A percentile compares a stretch with the other conserved stretches of the same genome.
These are phyloP conservation scores for Cassiopea andromeda DNA, from an alignment of 30 jellyfish, hydroid and myxozoan genomes.

Conservation along the genomic window DNA sequence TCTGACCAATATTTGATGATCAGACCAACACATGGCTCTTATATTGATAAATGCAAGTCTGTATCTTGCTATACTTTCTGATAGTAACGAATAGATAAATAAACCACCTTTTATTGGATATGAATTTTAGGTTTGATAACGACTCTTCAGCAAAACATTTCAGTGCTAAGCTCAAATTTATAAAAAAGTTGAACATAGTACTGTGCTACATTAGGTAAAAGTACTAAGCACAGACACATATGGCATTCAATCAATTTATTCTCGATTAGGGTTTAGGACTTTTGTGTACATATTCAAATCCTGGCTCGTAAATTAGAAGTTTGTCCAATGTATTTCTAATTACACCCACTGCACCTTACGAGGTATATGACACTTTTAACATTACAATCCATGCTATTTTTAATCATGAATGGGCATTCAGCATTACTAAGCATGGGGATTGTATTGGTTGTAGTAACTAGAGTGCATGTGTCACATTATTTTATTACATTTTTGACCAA, in stretches of 20 bases:
- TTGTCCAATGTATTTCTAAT: slow-evolving; percentile 21
- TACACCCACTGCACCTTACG: slow-evolving; percentile 3
- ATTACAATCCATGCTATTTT: background rate
- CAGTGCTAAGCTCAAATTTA: too few species aligned
- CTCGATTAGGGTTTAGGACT: background rate
- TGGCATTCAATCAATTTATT: background rate
- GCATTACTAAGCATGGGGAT: background rate
- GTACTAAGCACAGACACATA: too few species aligned
- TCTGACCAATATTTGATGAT: too few species aligned
- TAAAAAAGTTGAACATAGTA: too few species aligned
- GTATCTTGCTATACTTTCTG: too few species aligned
- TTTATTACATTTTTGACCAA: background rate
- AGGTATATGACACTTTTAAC: background rate
- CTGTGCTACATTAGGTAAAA: too few species aligned
- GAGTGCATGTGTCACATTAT: background rate
- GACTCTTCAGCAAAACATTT: too few species aligned
- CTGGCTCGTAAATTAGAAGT: slow-evolving; percentile 34
- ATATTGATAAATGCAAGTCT: too few species aligned
- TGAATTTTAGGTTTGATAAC: too few species aligned
- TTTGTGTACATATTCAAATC: slow-evolving; percentile 16
- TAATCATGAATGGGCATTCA: background rate
- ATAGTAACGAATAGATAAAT: too few species aligned
- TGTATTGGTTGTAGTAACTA: background rate
- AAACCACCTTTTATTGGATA: too few species aligned
- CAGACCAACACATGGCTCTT: too few species aligned